A percentile compares a stretch with the other conserved stretches of the same genome.
Conservation (phyloP, 2,888 invertebrate species). For the Pachymerium ferrugineum region DNA sequence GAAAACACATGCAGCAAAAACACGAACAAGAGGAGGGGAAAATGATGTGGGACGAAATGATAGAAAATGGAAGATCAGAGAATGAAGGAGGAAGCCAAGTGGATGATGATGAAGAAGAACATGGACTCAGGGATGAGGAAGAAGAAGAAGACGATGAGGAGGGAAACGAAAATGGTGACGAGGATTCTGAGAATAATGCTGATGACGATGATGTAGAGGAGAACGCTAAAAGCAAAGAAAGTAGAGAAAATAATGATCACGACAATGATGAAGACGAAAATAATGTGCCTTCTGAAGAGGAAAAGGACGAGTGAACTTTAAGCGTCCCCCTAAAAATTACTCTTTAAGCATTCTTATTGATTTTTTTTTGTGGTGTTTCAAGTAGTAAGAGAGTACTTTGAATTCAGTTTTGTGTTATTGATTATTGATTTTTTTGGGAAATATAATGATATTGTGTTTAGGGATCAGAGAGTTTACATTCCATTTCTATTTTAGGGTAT, state of each 20-base stretch:
- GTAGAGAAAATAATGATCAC: neutral
- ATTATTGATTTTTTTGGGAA: neutral
- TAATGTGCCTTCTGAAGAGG: conserved; percentile 10
- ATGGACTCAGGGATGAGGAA: neutral
- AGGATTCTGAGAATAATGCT: too few species aligned
- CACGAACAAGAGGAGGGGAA: conserved; percentile 48
- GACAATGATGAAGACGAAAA: too few species aligned
- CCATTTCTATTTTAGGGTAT: conserved; percentile 23
- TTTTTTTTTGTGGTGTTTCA: neutral
- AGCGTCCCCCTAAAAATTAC: neutral
- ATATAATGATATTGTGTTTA: neutral
- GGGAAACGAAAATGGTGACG: neutral
- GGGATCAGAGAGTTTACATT: conserved; percentile 18
- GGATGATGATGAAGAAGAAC: neutral
- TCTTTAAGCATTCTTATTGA: conserved; percentile 3
- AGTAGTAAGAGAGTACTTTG: too few species aligned
- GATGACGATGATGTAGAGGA: neutral
- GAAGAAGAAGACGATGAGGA: neutral
- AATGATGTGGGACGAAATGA: neutral
- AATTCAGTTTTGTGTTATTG: neutral
- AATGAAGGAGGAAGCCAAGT: neutral
- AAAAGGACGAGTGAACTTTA: neutral
- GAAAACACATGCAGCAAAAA: conserved; percentile 69
- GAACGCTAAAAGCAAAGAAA: conserved; percentile 6
- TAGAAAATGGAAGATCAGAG: neutral